phyloP scores from a whole-genome alignment of 2,797 vertebrate species.

The Argya squamiceps region DNA sequence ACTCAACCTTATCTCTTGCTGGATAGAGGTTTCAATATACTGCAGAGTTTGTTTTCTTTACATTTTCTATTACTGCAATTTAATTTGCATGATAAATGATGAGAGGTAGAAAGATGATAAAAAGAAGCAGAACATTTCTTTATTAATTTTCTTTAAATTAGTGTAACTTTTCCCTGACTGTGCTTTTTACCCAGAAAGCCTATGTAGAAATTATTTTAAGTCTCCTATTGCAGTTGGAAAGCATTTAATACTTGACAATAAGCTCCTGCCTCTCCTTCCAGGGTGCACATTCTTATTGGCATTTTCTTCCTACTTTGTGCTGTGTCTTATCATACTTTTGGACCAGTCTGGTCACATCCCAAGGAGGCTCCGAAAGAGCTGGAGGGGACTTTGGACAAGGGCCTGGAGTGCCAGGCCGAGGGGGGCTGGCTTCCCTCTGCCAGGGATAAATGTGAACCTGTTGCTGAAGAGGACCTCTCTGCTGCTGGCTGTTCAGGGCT shows the following conservation, averaged over 20 bases:
- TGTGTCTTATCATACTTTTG: background rate
- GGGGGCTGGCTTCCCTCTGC: background rate
- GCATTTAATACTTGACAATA: background rate
- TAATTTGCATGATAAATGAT: constrained; percentile 86
- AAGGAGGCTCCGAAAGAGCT: background rate
- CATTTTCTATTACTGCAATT: constrained; percentile 80
- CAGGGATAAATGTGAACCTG: background rate
- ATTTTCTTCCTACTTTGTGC: background rate
- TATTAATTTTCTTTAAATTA: constrained; percentile 82
- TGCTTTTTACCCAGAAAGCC: constrained; percentile 33
- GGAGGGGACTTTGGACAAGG: background rate
- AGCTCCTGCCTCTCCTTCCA: background rate
- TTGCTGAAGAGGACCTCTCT: background rate
- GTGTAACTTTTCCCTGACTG: constrained; percentile 68
- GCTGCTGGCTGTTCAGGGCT: background rate
- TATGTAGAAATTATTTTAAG: constrained; percentile 36
- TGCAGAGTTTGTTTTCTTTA: constrained; percentile 84
- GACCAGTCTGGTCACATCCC: background rate
- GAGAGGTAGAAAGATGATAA: constrained; percentile 75
- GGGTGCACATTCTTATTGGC: background rate
- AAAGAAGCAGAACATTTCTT: constrained; percentile 76
- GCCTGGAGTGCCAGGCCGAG: background rate
- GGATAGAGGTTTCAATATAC: constrained; percentile 79
- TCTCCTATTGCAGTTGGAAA: background rate
- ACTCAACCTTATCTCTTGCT: constrained; percentile 81